Evolutionary conservation across 2,113 vertebrate genomes (phyloP), one percentile per base, ranked within the genome.

Genomic region (Suncus etruscus): DNA sequence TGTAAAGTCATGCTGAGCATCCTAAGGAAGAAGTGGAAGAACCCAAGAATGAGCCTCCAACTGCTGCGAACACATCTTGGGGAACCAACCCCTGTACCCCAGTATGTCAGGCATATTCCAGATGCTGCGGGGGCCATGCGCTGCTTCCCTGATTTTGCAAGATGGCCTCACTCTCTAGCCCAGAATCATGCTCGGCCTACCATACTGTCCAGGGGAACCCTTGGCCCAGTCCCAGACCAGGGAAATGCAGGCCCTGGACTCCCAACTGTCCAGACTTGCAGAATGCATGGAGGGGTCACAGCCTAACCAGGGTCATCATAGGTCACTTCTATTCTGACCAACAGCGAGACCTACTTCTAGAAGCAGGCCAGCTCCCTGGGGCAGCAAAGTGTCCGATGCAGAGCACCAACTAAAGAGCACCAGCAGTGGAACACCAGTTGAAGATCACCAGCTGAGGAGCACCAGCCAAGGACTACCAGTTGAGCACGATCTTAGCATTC

Each of bases 111-210:
- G 32, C 50, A 70, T 27, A n/a, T 47, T 77, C 61, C 47, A 73
- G 22, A 31, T 80, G n/a, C 76, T 47, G 47, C 68, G 47, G 51
- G 68, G 2, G 1, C 15, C 25, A 22, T 18, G 73, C 85, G 6
- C 31, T 48, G 80, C 20, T 68, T 84, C 47, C 69, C n/a, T 69
- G 65, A 18, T 65, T 47, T 16, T 29, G 18, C 14, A 65, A 32
- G 51, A 25, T 25, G 31, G 82, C 48, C 61, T 87, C 20, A 29
- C 78, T 48, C 90, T 80, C 79, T 74, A 91, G 75, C 87, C n/a
- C 45, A 75, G 54, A 85, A 88, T 85, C 24, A 65, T 31, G 61
- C 6, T 24, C 25, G 5, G 14, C n/a, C 47, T 51, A 47, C 39
- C 39, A 39, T 39, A 39, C 39, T 39, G 39, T 39, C 39, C 39